Evolutionary conservation across 2,113 vertebrate species (phyloP).

Genomic region (Pelmatolapia mariae): DNA sequence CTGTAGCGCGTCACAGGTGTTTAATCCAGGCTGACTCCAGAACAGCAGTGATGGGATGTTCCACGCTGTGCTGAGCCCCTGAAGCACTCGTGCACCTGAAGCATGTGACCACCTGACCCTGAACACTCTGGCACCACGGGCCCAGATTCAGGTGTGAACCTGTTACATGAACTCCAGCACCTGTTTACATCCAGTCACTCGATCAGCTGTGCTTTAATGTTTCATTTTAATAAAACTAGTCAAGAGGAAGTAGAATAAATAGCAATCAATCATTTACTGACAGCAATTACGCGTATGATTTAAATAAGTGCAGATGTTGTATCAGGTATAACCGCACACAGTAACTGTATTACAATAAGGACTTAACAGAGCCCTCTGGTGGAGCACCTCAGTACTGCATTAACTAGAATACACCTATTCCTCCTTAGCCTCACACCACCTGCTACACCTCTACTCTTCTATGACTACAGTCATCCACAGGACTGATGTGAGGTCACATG

Average conservation of each 20-base stretch:
- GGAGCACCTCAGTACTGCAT: neutral
- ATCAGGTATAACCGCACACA: neutral
- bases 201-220: neutral
- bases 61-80: neutral
- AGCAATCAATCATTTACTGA: neutral
- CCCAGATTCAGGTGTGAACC: neutral
- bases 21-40: neutral
- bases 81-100: accelerated
- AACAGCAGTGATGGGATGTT: neutral
- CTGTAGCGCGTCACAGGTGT: neutral
- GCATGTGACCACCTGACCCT: neutral
- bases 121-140: neutral
- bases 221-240: neutral
- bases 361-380: neutral
- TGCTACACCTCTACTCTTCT: too few relatives aligned
- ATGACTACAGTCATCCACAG: neutral
- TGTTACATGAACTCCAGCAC: neutral
- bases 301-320: neutral
- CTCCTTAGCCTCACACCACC: neutral
- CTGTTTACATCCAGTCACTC: neutral
- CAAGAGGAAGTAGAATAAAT: neutral
- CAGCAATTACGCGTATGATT: neutral
- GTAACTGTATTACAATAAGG: neutral
- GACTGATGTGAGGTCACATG: too few relatives aligned
- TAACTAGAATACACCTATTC: neutral